These are phyloP conservation scores for Mormyrus proboscirostris DNA, from an alignment of 2,797 vertebrate species.

Conservation along the genomic window DNA sequence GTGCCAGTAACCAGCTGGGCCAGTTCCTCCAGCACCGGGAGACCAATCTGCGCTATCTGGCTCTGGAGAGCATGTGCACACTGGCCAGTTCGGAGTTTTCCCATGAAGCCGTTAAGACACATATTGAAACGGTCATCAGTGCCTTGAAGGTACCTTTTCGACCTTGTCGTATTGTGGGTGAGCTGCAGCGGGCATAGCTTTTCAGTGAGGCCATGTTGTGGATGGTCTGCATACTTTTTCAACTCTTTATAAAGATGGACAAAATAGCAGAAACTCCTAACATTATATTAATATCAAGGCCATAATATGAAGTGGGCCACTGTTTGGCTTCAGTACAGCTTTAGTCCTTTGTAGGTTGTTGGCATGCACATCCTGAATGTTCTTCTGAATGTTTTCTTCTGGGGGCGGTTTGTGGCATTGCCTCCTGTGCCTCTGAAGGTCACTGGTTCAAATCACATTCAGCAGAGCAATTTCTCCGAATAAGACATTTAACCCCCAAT, in stretches of 20 bases:
- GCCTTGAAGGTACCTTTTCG: slow-evolving; percentile 56
- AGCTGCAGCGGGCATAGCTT: not conserved
- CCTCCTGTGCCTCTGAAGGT: not conserved
- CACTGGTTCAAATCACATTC: not conserved
- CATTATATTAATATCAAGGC: not conserved
- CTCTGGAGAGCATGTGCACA: slow-evolving; percentile 67
- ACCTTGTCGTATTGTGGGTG: not conserved
- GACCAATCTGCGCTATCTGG: slow-evolving; percentile 67
- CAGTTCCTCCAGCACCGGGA: slow-evolving; percentile 67
- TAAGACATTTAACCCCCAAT: not conserved
- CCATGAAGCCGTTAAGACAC: slow-evolving; percentile 65
- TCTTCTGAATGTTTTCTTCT: not conserved
- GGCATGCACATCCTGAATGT: not conserved
- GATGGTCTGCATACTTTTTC: not conserved
- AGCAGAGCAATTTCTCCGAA: not conserved
- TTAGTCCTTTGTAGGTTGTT: not conserved
- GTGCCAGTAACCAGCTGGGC: slow-evolving; percentile 66
- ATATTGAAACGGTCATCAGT: slow-evolving; percentile 68
- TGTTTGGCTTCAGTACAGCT: not conserved
- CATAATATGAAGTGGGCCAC: not conserved
- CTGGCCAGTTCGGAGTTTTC: slow-evolving; percentile 68
- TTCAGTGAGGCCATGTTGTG: not conserved
- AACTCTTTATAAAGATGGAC: not conserved
- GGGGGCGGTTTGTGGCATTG: not conserved
- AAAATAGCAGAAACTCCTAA: not conserved